Evolutionary conservation across 2,888 invertebrate genomes (phyloP).

Genomic region (Stegophylla sp.): DNA sequence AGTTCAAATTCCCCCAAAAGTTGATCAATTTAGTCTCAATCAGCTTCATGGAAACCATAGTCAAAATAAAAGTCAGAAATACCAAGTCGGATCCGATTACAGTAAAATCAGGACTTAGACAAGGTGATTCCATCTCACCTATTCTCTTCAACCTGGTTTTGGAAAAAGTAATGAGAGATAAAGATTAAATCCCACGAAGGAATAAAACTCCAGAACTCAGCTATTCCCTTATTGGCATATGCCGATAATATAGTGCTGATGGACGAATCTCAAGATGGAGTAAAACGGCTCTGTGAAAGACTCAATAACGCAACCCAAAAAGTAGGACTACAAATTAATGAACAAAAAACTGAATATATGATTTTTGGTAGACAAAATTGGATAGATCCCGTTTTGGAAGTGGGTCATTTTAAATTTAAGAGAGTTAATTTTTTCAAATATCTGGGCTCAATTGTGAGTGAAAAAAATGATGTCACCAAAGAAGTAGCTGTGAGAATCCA

Average conservation of each 20-base stretch:
- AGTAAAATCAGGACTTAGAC: conserved; percentile 17
- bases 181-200: conserved; percentile 23
- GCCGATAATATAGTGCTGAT: conserved; percentile 20
- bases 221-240: neutral
- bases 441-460: conserved; percentile 34
- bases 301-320: neutral
- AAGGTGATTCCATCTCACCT: too few relatives aligned
- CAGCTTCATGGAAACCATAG: conserved; percentile 16
- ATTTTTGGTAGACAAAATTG: conserved; percentile 29
- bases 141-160: conserved; percentile 19
- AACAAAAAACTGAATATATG: conserved; percentile 32
- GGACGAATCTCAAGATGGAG: conserved; percentile 23
- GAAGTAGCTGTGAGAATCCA: conserved; percentile 28
- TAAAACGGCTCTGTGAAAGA: conserved; percentile 17
- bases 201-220: conserved; percentile 15
- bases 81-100: conserved; percentile 24
- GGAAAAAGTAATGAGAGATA: conserved; percentile 26
- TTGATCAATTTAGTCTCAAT: conserved; percentile 23
- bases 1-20: conserved; percentile 16
- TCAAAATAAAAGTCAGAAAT: conserved; percentile 21
- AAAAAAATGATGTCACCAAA: conserved; percentile 26
- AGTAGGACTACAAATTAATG: conserved; percentile 12
- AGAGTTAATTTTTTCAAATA: conserved; percentile 32
- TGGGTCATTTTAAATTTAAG: too few relatives aligned
- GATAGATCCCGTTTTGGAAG: conserved; percentile 24